Percentiles rank a stretch among this genome's conserved stretches.
Conservation (phyloP, 1,140 invertebrate genomes). For the Ephestia elutella region DNA sequence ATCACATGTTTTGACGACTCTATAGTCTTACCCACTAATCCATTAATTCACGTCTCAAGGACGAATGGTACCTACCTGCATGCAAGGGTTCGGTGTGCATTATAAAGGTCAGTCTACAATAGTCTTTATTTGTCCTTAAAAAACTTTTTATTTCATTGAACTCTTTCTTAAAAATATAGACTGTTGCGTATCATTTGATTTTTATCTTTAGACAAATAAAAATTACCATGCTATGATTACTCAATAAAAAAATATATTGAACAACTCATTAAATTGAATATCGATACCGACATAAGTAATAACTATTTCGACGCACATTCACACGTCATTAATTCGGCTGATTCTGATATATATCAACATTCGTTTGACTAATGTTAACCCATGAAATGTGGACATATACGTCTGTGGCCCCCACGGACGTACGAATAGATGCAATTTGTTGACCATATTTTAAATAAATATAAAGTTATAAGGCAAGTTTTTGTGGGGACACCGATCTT, state of each 20-base stretch:
- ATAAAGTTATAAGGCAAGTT: too few species aligned
- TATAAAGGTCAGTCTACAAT: neutral
- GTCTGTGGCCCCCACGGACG: neutral
- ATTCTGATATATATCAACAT: conserved; percentile 7
- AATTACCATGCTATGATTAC: neutral
- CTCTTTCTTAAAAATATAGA: too few species aligned
- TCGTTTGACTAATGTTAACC: neutral
- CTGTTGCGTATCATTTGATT: too few species aligned
- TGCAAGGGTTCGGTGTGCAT: neutral
- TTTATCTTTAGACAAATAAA: neutral
- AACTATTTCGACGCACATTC: neutral
- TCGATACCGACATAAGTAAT: conserved; percentile 1
- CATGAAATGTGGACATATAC: neutral
- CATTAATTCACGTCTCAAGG: neutral
- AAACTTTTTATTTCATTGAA: too few species aligned
- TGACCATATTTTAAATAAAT: too few species aligned
- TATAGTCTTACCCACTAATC: neutral
- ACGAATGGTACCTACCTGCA: neutral
- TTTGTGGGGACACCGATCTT: too few species aligned
- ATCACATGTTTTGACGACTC: neutral
- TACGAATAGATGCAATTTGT: too few species aligned
- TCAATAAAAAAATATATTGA: neutral
- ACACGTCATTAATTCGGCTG: conserved; percentile 7
- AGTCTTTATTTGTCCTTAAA: too few species aligned
- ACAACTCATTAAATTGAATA: neutral